Base-by-base conservation (phyloP, 2,113 vertebrate species). In the Bubo blakistoni region DNA sequence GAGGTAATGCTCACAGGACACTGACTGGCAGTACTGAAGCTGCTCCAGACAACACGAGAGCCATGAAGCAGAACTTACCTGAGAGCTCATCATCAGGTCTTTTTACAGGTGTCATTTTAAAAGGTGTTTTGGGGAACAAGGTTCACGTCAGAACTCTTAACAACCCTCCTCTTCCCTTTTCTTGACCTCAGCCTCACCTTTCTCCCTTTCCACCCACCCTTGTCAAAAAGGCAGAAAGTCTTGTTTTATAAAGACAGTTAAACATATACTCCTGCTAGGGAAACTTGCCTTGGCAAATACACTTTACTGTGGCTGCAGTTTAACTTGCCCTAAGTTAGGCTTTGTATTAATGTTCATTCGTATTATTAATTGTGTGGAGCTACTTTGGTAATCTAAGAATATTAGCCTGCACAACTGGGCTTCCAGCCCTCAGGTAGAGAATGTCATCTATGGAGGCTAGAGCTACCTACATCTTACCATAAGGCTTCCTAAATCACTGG, bases 41-140 rank as follows among this genome's bases (percentile, higher is more conserved):
- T 40, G 25, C 38, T 36, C 21, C 0, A 0, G 38, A 52, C 18
- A 54, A 38, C 44, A 29, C 0, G 0, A 81, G 42, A 29, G 15
- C 38, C 5, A 2, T 51, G 38, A 63, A 90, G 24, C 69, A 27
- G 38, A 83, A 76, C 29, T 74, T 46, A 19, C n/a, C 36, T 30
- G 19, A 42, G 38, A 42, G 18, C 46, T 49, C 26, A 22, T 69
- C 22, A 13, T 38, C 16, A 62, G 18, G 8, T 42, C 67, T 42
- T 36, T 79, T 36, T 80, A 84, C 11, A 22, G 27, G 18, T 46
- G 38, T n/a, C 27, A 21, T 70, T 86, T 65, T 81, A 71, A 86
- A 78, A 90, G 76, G 25, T 7, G 1, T 86, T 47, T 54, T 65
- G n/a, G 58, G 44, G 26, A 70, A 87, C 49, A 34, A 57, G 7